Conservation (phyloP, 2,888 invertebrate species). For the Tetrapedia diversipes region DNA sequence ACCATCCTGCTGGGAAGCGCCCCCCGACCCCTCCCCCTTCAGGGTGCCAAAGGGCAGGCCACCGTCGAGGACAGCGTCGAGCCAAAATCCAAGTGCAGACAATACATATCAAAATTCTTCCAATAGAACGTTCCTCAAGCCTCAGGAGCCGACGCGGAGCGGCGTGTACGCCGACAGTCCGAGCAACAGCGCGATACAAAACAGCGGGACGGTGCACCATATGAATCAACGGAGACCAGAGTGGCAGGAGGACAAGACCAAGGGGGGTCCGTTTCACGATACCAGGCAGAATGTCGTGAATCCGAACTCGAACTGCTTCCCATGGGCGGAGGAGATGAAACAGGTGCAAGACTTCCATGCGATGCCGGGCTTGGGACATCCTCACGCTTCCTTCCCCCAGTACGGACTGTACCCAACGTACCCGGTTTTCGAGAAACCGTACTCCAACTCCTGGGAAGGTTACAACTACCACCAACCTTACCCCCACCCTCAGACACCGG, state of each 20-base stretch:
- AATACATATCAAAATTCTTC: conserved; percentile 82
- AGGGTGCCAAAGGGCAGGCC: conserved; percentile 87
- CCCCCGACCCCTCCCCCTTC: conserved; percentile 85
- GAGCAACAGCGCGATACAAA: conserved; percentile 58
- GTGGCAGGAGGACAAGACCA: conserved; percentile 75
- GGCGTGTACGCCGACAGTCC: conserved; percentile 73
- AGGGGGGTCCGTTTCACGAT: conserved; percentile 75
- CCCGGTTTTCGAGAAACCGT: conserved; percentile 84
- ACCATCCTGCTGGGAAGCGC: conserved; percentile 71
- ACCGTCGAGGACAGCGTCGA: conserved; percentile 85
- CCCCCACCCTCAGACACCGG: conserved; percentile 85
- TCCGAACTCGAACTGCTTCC: conserved; percentile 70
- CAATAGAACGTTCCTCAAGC: conserved; percentile 85
- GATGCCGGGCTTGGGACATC: conserved; percentile 75
- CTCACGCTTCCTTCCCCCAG: conserved; percentile 74
- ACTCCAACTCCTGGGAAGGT: conserved; percentile 78
- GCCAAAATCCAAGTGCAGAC: conserved; percentile 82
- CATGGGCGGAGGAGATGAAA: conserved; percentile 80
- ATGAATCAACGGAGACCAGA: conserved; percentile 69
- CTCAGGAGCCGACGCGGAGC: conserved; percentile 85
- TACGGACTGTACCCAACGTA: conserved; percentile 84
- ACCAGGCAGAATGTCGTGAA: conserved; percentile 71
- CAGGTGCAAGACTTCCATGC: conserved; percentile 79
- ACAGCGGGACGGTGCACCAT: conserved; percentile 46
- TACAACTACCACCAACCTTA: conserved; percentile 88